Conservation (phyloP, 2,113 vertebrate genomes). For the Pteropus alecto region DNA sequence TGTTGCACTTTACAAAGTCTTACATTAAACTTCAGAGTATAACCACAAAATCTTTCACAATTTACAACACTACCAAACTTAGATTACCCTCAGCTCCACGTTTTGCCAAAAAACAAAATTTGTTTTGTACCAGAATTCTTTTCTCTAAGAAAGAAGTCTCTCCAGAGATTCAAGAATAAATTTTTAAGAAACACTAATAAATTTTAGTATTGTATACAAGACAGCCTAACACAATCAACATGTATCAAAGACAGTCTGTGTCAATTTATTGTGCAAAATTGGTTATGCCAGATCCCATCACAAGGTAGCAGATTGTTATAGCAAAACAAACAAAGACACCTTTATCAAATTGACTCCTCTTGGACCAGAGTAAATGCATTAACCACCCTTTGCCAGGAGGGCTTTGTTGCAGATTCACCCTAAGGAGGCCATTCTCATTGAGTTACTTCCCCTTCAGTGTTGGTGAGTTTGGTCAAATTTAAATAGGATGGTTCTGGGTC, state of each 20-base stretch:
- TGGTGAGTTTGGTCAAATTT: not conserved
- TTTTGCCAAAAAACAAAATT: slow-evolving; percentile 43
- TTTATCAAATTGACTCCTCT: not conserved
- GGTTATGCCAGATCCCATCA: not conserved
- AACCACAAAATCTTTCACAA: slow-evolving; percentile 46
- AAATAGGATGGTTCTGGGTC: not conserved
- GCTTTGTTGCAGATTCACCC: not conserved
- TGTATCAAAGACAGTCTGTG: not conserved
- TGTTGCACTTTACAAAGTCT: slow-evolving; percentile 25
- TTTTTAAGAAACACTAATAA: not conserved
- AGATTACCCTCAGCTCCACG: not conserved
- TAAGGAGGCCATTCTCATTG: not conserved
- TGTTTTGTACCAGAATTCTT: slow-evolving; percentile 49
- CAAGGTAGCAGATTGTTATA: not conserved
- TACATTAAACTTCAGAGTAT: slow-evolving; percentile 48
- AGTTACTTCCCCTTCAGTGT: not conserved
- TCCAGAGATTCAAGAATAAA: slow-evolving; percentile 4
- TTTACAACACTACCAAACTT: slow-evolving; percentile 31
- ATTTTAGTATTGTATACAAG: not conserved
- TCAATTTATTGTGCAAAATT: not conserved
- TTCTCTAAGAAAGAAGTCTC: slow-evolving; percentile 30
- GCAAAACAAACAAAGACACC: not conserved
- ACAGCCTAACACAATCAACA: not conserved
- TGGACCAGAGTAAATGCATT: not conserved
- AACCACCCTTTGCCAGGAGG: not conserved